Evolutionary conservation across 37 sponge, comb jelly and placozoan species (phyloP).

Genomic region (Ephydatia muelleri): DNA sequence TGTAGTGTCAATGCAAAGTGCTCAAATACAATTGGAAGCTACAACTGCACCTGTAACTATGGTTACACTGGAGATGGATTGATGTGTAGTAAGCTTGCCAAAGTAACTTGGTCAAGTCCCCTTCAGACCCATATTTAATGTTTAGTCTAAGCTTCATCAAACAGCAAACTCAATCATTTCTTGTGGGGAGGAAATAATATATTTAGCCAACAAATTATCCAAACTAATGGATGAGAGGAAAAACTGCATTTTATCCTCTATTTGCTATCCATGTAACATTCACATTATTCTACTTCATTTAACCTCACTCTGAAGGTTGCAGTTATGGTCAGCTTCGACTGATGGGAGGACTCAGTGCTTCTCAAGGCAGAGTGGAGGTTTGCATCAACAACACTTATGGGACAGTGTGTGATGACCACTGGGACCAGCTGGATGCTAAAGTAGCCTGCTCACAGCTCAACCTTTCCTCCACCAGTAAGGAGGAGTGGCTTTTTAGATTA

Average conservation of each 20-base stretch:
- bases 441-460: constrained; percentile 42
- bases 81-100: neutral
- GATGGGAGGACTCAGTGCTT: constrained; percentile 15
- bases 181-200: no score
- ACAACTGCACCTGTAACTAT: constrained; percentile 23
- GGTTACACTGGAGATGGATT: constrained; percentile 48
- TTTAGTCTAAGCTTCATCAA: no score
- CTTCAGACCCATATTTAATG: no score
- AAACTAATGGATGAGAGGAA: no score
- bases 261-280: no score
- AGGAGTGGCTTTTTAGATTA: neutral
- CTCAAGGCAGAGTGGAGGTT: constrained; percentile 44
- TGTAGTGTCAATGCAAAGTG: constrained; percentile 24
- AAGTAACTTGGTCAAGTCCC: neutral
- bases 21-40: constrained; percentile 24
- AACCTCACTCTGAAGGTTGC: neutral
- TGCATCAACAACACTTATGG: constrained; percentile 43
- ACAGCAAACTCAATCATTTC: no score
- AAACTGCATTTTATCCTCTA: no score
- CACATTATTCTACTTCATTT: neutral
- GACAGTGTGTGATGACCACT: constrained; percentile 44
- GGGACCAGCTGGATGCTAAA: constrained; percentile 33
- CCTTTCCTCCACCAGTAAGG: neutral
- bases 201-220: no score
- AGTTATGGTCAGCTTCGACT: constrained; percentile 27